Base-by-base conservation (phyloP, 2,797 vertebrate genomes). In the Pempheris klunzingeri region DNA sequence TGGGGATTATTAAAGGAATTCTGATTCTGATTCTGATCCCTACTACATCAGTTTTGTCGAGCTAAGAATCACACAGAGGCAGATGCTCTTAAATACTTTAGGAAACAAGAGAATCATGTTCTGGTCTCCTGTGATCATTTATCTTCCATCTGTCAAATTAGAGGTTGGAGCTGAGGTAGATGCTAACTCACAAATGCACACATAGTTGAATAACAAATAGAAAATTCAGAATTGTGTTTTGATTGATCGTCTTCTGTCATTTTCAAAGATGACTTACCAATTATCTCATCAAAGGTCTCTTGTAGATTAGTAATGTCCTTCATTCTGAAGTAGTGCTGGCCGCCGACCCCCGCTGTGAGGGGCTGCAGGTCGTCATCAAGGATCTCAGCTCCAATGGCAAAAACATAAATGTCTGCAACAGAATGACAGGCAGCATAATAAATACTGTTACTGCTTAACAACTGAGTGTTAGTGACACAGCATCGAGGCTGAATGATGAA, bases 351-450 rank as follows among this genome's bases (percentile, higher is more conserved):
- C 1, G 4, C 36, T 26, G 70, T 47, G 15, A 94, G 90, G 1
- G 59, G 71, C 54, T 36, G 32, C 62, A 94, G 82, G 41, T 88
- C 85, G 0, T 5, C 20, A 18, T 92, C 86, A 13, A 58, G 77
- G 66, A 91, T 34, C 0, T 69, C 67, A 2, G 3, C 4, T 34
- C 93, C 93, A 12, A 92, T 80, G 32, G 28, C 92, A 74, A 94
- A 94, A 4, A 92, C 1, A 34, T 93, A 94, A 76, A 93, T 88
- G 28, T 94, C 93, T 94, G 82, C 10, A 81, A 82, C 41, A 74
- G 9, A 65, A 32, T 17, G 15, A 69, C 30, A 64, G 0, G 3
- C 2, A 13, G 4, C 3, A 26, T 22, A 1, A 47, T 17, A 11
- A 20, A 32, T 32, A 3, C 30, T 4, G 30, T 63, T 32, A 36